Evolutionary conservation across 2,113 vertebrate genomes (phyloP).

Genomic region (Zootoca vivipara): DNA sequence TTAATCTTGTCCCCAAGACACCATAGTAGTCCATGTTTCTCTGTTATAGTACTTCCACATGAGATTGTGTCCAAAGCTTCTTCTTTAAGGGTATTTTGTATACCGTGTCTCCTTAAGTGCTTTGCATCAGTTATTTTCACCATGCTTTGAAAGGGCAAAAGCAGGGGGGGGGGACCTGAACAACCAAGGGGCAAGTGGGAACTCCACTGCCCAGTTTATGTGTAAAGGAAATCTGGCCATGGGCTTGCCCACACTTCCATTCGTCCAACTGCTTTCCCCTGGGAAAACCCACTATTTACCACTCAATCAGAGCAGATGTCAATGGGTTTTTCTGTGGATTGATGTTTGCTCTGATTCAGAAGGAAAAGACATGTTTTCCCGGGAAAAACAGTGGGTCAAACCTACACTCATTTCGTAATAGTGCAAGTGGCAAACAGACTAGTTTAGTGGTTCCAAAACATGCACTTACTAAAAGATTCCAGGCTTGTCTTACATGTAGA

Average conservation of each 20-base stretch:
- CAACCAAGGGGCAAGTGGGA: not conserved
- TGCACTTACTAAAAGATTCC: not conserved
- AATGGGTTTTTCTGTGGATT: too few relatives aligned
- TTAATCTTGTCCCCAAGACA: not conserved
- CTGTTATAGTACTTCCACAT: not conserved
- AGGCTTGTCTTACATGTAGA: not conserved
- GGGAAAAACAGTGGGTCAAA: too few relatives aligned
- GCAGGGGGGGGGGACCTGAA: not conserved
- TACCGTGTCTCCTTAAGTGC: not conserved
- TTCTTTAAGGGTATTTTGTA: not conserved
- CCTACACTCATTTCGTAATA: not conserved
- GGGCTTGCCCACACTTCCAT: too few relatives aligned
- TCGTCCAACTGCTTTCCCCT: too few relatives aligned
- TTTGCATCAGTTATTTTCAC: not conserved
- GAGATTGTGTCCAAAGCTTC: not conserved
- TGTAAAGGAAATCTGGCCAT: not conserved
- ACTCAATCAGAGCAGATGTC: too few relatives aligned
- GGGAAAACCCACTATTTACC: too few relatives aligned
- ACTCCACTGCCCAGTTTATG: too few relatives aligned
- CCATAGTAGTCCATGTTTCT: not conserved
- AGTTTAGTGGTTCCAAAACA: not conserved
- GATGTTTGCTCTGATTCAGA: too few relatives aligned
- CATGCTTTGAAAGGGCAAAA: not conserved
- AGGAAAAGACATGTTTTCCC: too few relatives aligned
- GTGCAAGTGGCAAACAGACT: not conserved